Evolutionary conservation across 2,888 invertebrate genomes (phyloP).

Genomic region (Pandemis heparana): DNA sequence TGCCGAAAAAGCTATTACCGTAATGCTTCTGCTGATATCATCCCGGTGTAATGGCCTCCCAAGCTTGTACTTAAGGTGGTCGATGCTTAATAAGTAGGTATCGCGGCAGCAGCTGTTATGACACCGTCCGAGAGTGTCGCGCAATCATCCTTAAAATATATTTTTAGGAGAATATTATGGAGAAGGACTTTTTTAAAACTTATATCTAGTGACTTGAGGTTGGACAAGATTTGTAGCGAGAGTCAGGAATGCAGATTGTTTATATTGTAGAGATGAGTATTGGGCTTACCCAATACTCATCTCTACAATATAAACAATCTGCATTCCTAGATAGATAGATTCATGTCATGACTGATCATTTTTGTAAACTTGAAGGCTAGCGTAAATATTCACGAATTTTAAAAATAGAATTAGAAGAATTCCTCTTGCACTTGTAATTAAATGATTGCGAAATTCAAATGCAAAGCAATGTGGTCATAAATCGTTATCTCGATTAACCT

Average conservation of each 20-base stretch:
- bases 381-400: neutral
- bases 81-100: slow-evolving; percentile 83
- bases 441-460: slow-evolving; percentile 57
- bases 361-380: too few relatives aligned
- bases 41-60: slow-evolving; percentile 68
- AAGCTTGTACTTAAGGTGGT: slow-evolving; percentile 62
- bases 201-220: too few relatives aligned
- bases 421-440: slow-evolving; percentile 18
- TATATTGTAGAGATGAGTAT: too few relatives aligned
- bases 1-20: slow-evolving; percentile 39
- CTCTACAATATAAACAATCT: too few relatives aligned
- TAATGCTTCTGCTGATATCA: slow-evolving; percentile 46
- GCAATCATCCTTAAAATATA: slow-evolving; percentile 77
- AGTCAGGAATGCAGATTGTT: too few relatives aligned
- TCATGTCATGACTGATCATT: too few relatives aligned
- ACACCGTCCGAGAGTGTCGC: slow-evolving; percentile 81
- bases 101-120: slow-evolving; percentile 84
- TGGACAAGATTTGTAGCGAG: neutral
- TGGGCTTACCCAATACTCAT: too few relatives aligned
- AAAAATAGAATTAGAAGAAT: neutral
- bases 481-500: slow-evolving; percentile 53
- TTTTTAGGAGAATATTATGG: slow-evolving; percentile 60
- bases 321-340: too few relatives aligned
- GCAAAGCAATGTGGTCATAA: slow-evolving; percentile 59
- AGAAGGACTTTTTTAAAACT: slow-evolving; percentile 52